Evolutionary conservation across 2,888 invertebrate species (phyloP), one percentile per base, ranked within the genome.

Genomic region (Acanthopleura granulata): DNA sequence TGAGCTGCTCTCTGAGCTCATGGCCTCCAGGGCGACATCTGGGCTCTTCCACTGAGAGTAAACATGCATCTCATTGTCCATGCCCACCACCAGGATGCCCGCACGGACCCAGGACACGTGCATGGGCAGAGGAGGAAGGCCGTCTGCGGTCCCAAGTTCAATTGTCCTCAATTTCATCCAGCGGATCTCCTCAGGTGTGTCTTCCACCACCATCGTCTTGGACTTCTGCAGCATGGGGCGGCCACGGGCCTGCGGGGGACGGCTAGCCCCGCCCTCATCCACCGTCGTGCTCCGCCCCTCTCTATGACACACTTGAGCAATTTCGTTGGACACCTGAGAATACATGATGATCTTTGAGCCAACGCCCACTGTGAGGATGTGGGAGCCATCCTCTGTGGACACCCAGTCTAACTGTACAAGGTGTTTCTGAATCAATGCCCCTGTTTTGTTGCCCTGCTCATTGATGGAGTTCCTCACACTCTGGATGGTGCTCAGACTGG

Each of bases 51-150:
- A 99, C 88, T 99, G 99, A 0, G 98, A 97, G 89, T 98, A 99
- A 0, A 99, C 98, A 87, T 99, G 98, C 97, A 99, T 98, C 90
- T 99, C 99, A 1, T 98, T 98, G 89, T 99, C 98, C 98, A 99
- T 98, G 1, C 99, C 99, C 0, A 99, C 98, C 0, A 99, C 97
- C 0, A 99, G 92, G 81, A 99, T 97, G 0, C 99, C 99, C 88
- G 99, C 99, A 30, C 99, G 93, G 0, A 99, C 98, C 99, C 99
- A 99, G 0, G 97, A 97, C 85, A 99, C 95, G 90, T 98, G 97
- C 96, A 99, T 99, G 0, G 99, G 99, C 72, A 99, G 91, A 0
- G 99, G 98, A 0, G 98, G 97, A 61, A 99, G 91, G 0, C 98
- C 97, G 87, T 99, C 99, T 0, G 97, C 98, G 0, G 98, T 97